Evolutionary conservation across 1,140 invertebrate species (phyloP), one percentile per base, ranked within the genome.

Genomic region (Eueides isabella): DNA sequence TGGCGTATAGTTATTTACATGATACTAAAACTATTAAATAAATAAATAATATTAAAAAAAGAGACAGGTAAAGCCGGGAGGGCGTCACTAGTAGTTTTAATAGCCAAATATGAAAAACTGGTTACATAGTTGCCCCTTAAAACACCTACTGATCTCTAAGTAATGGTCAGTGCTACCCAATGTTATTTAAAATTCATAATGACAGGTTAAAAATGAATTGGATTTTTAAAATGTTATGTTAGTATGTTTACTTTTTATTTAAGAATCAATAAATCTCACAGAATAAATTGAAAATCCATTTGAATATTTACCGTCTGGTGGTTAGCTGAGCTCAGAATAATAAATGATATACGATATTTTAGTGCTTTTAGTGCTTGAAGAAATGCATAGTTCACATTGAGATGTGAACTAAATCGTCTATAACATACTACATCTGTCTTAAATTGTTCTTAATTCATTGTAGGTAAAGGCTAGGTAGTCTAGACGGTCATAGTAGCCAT

Each of bases 361-460:
- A n/a, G n/a, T n/a, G n/a, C n/a, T 74, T 74, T 67, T 67, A 74
- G 30, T 48, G 41, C 30, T 61, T 61, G 29, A 80, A 80, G 71
- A 85, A 84, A 80, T 74, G 80, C 80, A 80, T 83, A 85, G 78
- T 79, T 76, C 75, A 81, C 76, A 87, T 78, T 81, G 79, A 87
- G 79, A 84, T 85, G 83, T 87, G 85, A 85, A 85, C 84, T 85
- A 87, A 90, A 90, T 88, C 87, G 80, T 85, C 83, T 84, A 81
- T 81, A 86, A 87, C 84, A 88, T 88, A 88, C 85, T 77, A 72
- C 79, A 74, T 81, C 82, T 86, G 80, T 86, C 80, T 81, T 85
- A 85, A 87, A 87, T 87, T 88, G 85, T 85, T 86, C 88, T 87
- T 83, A 88, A 88, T 87, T 86, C 83, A 84, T 65, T 80, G 82